Evolutionary conservation across 2,113 vertebrate genomes (phyloP).

Genomic region (Collichthys lucidus): DNA sequence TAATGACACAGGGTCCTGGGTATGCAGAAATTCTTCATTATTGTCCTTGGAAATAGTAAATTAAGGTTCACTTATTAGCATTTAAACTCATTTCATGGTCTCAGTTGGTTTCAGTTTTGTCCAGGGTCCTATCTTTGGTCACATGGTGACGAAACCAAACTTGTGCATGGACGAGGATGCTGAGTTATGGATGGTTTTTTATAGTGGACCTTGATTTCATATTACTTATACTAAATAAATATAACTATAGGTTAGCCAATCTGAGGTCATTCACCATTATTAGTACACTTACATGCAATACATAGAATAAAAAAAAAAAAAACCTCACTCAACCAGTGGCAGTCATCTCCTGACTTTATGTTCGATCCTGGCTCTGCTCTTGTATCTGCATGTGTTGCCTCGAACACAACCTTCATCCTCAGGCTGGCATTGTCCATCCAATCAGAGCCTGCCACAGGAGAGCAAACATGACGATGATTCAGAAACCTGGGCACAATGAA

Average conservation of each 20-base stretch:
- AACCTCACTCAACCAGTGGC: neutral
- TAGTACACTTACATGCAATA: neutral
- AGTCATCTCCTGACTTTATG: neutral
- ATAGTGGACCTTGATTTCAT: neutral
- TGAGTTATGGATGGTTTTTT: neutral
- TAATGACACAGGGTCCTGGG: too few relatives aligned
- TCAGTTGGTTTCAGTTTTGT: neutral
- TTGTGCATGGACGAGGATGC: too few relatives aligned
- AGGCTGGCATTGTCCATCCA: slow-evolving; percentile 6
- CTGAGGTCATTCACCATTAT: neutral
- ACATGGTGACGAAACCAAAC: too few relatives aligned
- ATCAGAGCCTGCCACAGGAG: slow-evolving; percentile 2
- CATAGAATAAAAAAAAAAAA: neutral
- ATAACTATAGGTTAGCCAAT: neutral
- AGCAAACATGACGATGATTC: slow-evolving; percentile 21
- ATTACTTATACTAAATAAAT: too few relatives aligned
- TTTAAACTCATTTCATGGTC: neutral
- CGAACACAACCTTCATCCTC: neutral
- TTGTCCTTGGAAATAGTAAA: neutral
- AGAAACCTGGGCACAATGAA: slow-evolving; percentile 33
- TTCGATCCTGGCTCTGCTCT: neutral
- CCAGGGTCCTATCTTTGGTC: neutral
- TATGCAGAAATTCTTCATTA: neutral
- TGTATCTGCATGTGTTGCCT: neutral
- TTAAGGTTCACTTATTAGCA: neutral